Base-by-base conservation (phyloP, 2,797 vertebrate species). In the Corythornis leucogaster region DNA sequence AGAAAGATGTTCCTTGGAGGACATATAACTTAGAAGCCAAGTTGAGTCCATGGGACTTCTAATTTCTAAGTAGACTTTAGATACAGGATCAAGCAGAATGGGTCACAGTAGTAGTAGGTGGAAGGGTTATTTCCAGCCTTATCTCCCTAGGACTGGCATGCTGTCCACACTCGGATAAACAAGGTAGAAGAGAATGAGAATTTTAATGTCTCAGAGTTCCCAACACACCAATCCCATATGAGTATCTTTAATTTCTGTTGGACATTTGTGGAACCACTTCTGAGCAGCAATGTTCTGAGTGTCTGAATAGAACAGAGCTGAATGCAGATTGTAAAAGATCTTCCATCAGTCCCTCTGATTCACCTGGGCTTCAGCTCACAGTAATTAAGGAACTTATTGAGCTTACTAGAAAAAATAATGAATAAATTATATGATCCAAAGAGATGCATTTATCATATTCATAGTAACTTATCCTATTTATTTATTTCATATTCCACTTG, bases 321-420 rank as follows among this genome's bases (percentile, higher is more conserved):
- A 94, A 76, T 74, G 73, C 70, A 85, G 71, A 35, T 62, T 30
- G 28, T 51, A 93, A 85, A 43, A 91, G 55, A 80, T 81, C 71
- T 89, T 92, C 89, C 66, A 46, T 57, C 73, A 82, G 75, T 30
- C 28, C 59, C 31, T 51, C 50, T 86, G 48, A 35, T 89, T 91
- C 80, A 87, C 77, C 45, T 83, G 80, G 59, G 57, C 55, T 95
- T 94, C 67, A 63, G n/a, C 77, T 89, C 70, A 76, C 35, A 58
- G 50, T 70, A 89, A 85, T 78, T 94, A 92, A 57, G 69, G 48
- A 75, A 18, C 18, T 90, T 90, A 90, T 46, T 92, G 80, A 80
- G 33, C 75, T 85, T 76, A 81, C 63, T 76, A 66, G 73, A 80
- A 80, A 78, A 89, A 62, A 15, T 66, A 24, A 70, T 66, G 3